Evolutionary conservation across 53 echinoderm and acorn worm genomes (phyloP).

Genomic region (Arbacia lixula): DNA sequence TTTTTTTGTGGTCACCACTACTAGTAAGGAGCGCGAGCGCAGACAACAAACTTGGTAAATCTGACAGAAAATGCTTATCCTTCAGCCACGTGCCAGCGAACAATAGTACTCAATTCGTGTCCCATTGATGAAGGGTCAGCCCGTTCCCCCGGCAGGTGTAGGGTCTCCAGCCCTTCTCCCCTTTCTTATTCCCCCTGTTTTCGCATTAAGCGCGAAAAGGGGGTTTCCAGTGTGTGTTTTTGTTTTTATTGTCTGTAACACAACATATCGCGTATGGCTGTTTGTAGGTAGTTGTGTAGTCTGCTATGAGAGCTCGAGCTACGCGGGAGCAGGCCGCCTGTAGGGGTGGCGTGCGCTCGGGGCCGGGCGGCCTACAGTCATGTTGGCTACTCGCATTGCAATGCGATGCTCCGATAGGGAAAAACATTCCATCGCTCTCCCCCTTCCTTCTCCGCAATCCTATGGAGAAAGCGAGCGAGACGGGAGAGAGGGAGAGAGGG

Average conservation of each 20-base stretch:
- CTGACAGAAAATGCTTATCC: slow-evolving; percentile 41
- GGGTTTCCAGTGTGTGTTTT: slow-evolving; percentile 28
- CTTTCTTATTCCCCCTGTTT: neutral
- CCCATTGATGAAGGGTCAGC: slow-evolving; percentile 39
- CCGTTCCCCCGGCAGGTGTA: slow-evolving; percentile 30
- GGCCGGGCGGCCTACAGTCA: slow-evolving; percentile 8
- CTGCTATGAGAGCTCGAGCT: neutral
- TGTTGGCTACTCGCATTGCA: slow-evolving; percentile 1
- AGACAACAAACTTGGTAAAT: slow-evolving; percentile 34
- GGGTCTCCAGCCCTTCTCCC: neutral
- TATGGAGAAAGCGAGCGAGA: neutral
- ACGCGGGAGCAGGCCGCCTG: slow-evolving; percentile 1
- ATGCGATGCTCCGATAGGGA: neutral
- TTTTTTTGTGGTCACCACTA: neutral
- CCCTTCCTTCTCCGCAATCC: slow-evolving; percentile 7
- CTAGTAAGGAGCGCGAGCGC: neutral
- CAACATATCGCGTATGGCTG: too few relatives aligned
- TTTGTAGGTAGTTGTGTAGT: too few relatives aligned
- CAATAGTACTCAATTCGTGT: slow-evolving; percentile 40
- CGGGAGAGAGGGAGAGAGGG: neutral
- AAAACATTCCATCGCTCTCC: too few relatives aligned
- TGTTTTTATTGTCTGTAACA: too few relatives aligned
- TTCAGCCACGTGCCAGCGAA: slow-evolving; percentile 33
- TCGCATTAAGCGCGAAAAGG: neutral
- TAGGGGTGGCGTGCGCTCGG: neutral